Percentiles rank a stretch among this genome's conserved stretches.
These are phyloP conservation scores for Pedionomus torquatus DNA, from an alignment of 2,113 vertebrate genomes.

Conservation along the genomic window DNA sequence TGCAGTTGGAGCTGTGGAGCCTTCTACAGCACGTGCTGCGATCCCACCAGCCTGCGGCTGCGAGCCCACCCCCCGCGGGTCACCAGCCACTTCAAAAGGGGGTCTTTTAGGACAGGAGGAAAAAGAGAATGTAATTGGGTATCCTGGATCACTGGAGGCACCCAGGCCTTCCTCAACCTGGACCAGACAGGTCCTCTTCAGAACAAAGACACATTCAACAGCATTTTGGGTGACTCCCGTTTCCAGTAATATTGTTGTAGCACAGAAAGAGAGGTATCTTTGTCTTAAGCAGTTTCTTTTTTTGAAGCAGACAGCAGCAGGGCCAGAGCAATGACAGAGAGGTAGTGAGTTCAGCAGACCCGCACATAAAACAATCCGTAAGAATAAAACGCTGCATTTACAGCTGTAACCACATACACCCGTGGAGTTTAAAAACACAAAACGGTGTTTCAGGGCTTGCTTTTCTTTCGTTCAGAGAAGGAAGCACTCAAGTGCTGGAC, in stretches of 20 bases:
- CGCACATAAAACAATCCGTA: slow-evolving; percentile 36
- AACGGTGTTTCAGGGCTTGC: not conserved
- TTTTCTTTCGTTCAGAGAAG: not conserved
- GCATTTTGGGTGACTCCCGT: not conserved
- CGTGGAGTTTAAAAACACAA: slow-evolving; percentile 4
- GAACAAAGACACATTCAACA: not conserved
- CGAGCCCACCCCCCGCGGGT: not conserved
- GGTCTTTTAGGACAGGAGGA: not conserved
- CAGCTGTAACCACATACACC: slow-evolving; percentile 9
- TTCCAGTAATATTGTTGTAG: not conserved
- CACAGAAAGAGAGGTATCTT: not conserved
- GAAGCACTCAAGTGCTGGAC: not conserved
- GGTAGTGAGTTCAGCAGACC: slow-evolving; percentile 53
- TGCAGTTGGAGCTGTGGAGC: not conserved
- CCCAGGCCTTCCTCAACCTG: not conserved
- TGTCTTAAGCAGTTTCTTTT: not conserved
- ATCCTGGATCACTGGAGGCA: not conserved
- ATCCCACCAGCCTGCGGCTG: not conserved
- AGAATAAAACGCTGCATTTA: slow-evolving; percentile 51
- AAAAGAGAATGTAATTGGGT: not conserved
- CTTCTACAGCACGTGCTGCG: not conserved
- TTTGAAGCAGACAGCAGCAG: slow-evolving; percentile 23
- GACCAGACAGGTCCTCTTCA: not conserved
- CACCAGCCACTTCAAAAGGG: not conserved
- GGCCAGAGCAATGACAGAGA: slow-evolving; percentile 24